A percentile compares a stretch with the other conserved stretches of the same genome.
Evolutionary conservation across 2,797 vertebrate species (phyloP).

Genomic region (Manis pentadactyla): DNA sequence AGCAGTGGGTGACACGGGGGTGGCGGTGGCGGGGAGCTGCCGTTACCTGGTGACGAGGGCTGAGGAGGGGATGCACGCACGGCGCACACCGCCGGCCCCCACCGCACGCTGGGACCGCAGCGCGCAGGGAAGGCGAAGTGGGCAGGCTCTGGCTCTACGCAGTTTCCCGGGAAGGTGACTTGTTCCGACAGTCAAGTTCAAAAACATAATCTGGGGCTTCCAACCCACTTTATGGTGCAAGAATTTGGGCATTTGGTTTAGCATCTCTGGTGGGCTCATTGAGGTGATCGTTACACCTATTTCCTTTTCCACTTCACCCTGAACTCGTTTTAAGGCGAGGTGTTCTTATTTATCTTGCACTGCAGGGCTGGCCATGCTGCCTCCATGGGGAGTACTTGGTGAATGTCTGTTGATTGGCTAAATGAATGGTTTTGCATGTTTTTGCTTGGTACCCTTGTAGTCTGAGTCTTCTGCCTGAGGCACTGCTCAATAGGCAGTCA

Average conservation of each 20-base stretch:
- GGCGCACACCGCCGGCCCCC: not conserved
- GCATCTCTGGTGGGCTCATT: not conserved
- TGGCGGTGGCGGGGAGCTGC: not conserved
- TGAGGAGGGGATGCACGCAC: too few relatives aligned
- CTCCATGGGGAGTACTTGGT: not conserved
- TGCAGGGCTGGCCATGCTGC: not conserved
- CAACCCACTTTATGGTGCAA: not conserved
- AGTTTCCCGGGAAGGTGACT: not conserved
- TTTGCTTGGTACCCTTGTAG: not conserved
- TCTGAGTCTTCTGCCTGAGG: not conserved
- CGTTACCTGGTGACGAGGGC: not conserved
- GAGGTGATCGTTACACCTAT: accelerated
- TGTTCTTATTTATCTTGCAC: not conserved
- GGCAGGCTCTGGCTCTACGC: not conserved
- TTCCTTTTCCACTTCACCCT: not conserved
- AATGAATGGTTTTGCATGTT: not conserved
- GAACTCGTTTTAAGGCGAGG: too few relatives aligned
- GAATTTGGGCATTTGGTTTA: not conserved
- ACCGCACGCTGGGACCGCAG: accelerated
- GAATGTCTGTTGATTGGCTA: not conserved
- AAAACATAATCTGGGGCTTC: not conserved
- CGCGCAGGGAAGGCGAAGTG: accelerated
- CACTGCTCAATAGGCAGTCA: not conserved
- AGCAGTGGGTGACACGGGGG: accelerated
- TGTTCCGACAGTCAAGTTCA: not conserved